Conservation (phyloP, 2,797 vertebrate species). For the Hippoglossus hippoglossus region DNA sequence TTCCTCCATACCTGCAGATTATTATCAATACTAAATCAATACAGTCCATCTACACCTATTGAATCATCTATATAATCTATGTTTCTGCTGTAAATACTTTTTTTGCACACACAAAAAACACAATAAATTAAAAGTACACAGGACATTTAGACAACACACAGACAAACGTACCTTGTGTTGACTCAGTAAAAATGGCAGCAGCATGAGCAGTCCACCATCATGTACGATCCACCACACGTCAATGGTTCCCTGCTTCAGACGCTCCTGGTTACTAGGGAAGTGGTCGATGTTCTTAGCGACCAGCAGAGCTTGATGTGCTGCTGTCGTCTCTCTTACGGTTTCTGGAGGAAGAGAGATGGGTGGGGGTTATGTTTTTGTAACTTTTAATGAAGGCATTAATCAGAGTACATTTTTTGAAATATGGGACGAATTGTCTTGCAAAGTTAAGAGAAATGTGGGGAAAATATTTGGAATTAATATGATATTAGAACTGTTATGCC, state of each 20-base stretch:
- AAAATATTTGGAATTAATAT: too few species aligned
- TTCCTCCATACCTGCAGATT: constrained; percentile 92
- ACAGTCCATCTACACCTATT: too few species aligned
- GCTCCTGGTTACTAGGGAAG: constrained; percentile 91
- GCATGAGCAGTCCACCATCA: constrained; percentile 95
- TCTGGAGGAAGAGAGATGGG: constrained; percentile 76
- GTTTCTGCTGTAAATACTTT: background rate
- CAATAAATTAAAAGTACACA: too few species aligned
- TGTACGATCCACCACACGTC: constrained; percentile 99
- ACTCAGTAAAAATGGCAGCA: constrained; percentile 93
- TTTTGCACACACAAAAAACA: background rate
- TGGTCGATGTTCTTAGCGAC: constrained; percentile 95
- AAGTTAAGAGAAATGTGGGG: too few species aligned
- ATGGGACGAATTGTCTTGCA: background rate
- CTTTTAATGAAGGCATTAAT: too few species aligned
- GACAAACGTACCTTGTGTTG: constrained; percentile 90
- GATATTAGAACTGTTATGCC: too few species aligned
- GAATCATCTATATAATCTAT: too few species aligned
- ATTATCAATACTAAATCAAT: background rate
- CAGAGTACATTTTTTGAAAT: background rate
- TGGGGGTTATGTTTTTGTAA: background rate
- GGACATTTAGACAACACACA: background rate
- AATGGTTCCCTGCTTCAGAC: constrained; percentile 89
- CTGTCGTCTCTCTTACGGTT: constrained; percentile 93
- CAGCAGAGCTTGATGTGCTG: constrained; percentile 92